Evolutionary conservation across 2,797 vertebrate genomes (phyloP), one percentile per base, ranked within the genome.

Genomic region (Denticeps clupeoides): DNA sequence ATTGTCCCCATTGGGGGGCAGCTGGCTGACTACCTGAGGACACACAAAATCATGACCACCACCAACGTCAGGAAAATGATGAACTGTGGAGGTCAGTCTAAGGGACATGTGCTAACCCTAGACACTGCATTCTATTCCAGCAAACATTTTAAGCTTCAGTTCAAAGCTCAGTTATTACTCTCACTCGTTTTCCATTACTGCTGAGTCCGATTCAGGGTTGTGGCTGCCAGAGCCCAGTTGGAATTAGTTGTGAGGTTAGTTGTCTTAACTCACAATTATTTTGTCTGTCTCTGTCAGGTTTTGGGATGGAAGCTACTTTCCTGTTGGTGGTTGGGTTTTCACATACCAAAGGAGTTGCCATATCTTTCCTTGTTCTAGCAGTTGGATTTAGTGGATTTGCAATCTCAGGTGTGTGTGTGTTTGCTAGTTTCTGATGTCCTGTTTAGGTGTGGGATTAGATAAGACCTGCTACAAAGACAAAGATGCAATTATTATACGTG

Each of bases 381-480:
- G 90, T 94, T 46, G 90, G 90, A 40, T 94, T 94, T 70, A 91
- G 88, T 49, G 90, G 90, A 47, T 94, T 94, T 43, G 90, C 90
- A 18, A 93, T 94, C 62, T 94, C 90, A 68, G 90, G 90, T 91
- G 60, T 80, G 64, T 58, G 9, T 23, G 45, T 10, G 6, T 2
- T 18, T 19, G 5, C 16, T 3, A 21, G 3, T 24, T 45, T 13
- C 6, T 23, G n/a, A n/a, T n/a, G n/a, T n/a, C n/a, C n/a, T n/a
- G n/a, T n/a, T n/a, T n/a, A n/a, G n/a, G n/a, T n/a, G n/a, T n/a
- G n/a, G n/a, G n/a, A n/a, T n/a, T n/a, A n/a, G n/a, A n/a, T n/a
- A n/a, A n/a, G n/a, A n/a, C n/a, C n/a, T n/a, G n/a, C n/a, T n/a
- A n/a, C n/a, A n/a, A n/a, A n/a, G n/a, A n/a, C n/a, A n/a, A n/a